Percentiles rank a stretch among this genome's conserved stretches.
These are phyloP conservation scores for Monochamus alternatus DNA, from an alignment of 2,888 invertebrate species.

Conservation along the genomic window DNA sequence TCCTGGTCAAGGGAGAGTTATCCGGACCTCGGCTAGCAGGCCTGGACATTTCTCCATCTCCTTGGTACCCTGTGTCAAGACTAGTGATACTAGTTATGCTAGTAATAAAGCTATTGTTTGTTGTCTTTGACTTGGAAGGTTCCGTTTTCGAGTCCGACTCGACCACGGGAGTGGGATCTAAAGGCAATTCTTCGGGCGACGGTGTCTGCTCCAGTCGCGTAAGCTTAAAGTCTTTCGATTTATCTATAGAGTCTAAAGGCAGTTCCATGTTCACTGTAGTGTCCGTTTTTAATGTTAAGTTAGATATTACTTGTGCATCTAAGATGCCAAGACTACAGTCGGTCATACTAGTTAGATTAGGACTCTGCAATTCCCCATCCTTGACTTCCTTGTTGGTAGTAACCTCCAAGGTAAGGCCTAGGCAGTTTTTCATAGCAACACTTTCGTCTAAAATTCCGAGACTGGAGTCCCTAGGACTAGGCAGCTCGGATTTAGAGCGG, in stretches of 20 bases:
- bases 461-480: slow-evolving; percentile 43
- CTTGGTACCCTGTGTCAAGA: slow-evolving; percentile 94
- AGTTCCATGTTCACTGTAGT: slow-evolving; percentile 75
- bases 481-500: slow-evolving; percentile 38
- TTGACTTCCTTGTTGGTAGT: slow-evolving; percentile 44
- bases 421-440: slow-evolving; percentile 5
- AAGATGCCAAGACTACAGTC: slow-evolving; percentile 69
- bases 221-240: slow-evolving; percentile 69
- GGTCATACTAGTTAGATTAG: slow-evolving; percentile 63
- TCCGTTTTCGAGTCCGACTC: slow-evolving; percentile 73
- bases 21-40: slow-evolving; percentile 88
- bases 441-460: slow-evolving; percentile 40
- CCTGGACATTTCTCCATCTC: slow-evolving; percentile 91
- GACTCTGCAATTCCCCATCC: slow-evolving; percentile 60
- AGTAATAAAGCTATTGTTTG: slow-evolving; percentile 86
- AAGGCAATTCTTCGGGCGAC: slow-evolving; percentile 87
- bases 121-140: slow-evolving; percentile 76
- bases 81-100: slow-evolving; percentile 94
- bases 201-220: slow-evolving; percentile 84
- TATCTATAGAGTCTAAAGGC: slow-evolving; percentile 68
- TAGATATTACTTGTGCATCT: slow-evolving; percentile 76
- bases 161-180: slow-evolving; percentile 80
- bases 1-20: slow-evolving; percentile 77
- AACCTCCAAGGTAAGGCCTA: slow-evolving; percentile 29
- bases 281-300: slow-evolving; percentile 73